Base-by-base conservation (phyloP, 2,888 invertebrate species). In the Noctua pronuba region DNA sequence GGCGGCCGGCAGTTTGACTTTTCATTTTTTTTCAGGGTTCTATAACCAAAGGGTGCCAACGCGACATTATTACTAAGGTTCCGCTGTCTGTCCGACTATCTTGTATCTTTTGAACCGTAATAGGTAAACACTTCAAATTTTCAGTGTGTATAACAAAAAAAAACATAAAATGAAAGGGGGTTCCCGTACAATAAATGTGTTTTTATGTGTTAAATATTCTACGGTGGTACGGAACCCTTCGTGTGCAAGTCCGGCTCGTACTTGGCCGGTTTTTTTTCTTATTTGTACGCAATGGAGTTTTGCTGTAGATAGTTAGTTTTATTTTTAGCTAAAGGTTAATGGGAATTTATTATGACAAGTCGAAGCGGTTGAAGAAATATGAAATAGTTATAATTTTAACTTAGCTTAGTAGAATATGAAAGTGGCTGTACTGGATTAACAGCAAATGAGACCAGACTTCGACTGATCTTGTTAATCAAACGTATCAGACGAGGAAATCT, bases 1-100 rank as follows among this genome's bases (percentile, higher is more conserved):
- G 86, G 87, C 82, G 77, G 64, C 73, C 68, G 38, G 31, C 21
- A 76, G 78, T 79, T 87, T 84, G 84, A 88, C 83, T 74, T 83
- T 74, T 69, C 35, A 8, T 52, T 49, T 68, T 70, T 68, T 73
- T 80, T 75, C 28, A 65, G 16, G 41, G 41, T 65, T 41, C 41
- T 5, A 8, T n/a, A 41, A 16, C 13, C 21, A 38, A 16, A 16
- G 18, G 24, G 38, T 38, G 38, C n/a, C n/a, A n/a, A 64, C 1
- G 10, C 4, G 21, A 2, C 21, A 31, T 10, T 31, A 60, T 18
- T n/a, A n/a, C n/a, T 18, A 58, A 7, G 13, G 6, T 0, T n/a
- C n/a, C 41, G 8, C n/a, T 8, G 16, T 65, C n/a, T n/a, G 64
- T 38, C n/a, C 13, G 35, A 38, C 35, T 64, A 1, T 7, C 18